A percentile compares a stretch with the other conserved stretches of the same genome.
Evolutionary conservation across 2,888 invertebrate genomes (phyloP).

Genomic region (Brachypterus glaber): DNA sequence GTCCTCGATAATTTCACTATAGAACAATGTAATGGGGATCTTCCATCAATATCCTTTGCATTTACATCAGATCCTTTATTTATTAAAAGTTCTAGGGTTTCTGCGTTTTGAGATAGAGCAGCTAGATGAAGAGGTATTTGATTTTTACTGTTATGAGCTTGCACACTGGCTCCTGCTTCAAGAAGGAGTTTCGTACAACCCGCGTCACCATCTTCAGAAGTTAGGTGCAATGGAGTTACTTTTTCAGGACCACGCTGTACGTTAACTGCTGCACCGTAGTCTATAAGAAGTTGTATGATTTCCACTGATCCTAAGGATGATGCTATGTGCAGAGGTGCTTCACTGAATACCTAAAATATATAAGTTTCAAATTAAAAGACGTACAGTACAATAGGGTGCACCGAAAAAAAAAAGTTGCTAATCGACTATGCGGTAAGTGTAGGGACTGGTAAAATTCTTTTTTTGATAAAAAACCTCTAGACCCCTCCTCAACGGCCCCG

Average conservation of each 20-base stretch:
- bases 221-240: constrained; percentile 76
- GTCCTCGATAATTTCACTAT: constrained; percentile 67
- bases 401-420: too few relatives aligned
- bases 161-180: constrained; percentile 66
- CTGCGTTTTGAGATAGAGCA: constrained; percentile 67
- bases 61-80: constrained; percentile 41
- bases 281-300: constrained; percentile 63
- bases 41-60: constrained; percentile 61
- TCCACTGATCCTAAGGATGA: constrained; percentile 61
- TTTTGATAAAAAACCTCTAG: too few relatives aligned
- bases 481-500: too few relatives aligned
- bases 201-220: constrained; percentile 77
- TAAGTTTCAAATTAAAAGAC: too few relatives aligned
- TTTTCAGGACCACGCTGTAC: constrained; percentile 61
- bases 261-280: constrained; percentile 66
- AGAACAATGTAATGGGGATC: constrained; percentile 71
- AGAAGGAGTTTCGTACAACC: constrained; percentile 65
- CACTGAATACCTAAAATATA: constrained; percentile 66
- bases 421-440: too few relatives aligned
- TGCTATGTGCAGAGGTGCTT: constrained; percentile 76
- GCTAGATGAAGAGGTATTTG: constrained; percentile 82
- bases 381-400: too few relatives aligned
- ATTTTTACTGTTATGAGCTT: constrained; percentile 61
- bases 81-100: constrained; percentile 64
- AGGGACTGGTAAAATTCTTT: too few relatives aligned